Evolutionary conservation across 2,113 vertebrate species (phyloP).

Genomic region (Brachypodius melanocephalos): DNA sequence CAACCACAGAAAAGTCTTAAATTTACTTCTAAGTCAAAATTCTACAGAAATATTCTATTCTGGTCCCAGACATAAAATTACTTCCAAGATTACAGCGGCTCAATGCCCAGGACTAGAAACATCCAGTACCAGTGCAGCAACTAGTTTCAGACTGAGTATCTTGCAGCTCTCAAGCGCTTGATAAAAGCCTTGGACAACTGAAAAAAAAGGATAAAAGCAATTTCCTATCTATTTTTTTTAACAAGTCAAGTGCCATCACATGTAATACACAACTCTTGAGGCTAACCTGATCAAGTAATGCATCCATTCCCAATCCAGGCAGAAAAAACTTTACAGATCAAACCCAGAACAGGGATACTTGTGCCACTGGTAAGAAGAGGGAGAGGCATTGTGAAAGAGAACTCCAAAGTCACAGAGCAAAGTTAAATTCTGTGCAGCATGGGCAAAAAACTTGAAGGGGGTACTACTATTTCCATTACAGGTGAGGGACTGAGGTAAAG

Average conservation of each 20-base stretch:
- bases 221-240: background rate
- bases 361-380: background rate
- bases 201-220: background rate
- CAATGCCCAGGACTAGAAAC: background rate
- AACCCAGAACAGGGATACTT: background rate
- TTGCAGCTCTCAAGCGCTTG: background rate
- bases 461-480: background rate
- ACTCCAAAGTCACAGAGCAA: background rate
- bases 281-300: background rate
- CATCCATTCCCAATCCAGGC: background rate
- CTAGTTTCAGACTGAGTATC: background rate
- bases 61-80: background rate
- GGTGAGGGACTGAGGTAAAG: background rate
- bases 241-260: background rate
- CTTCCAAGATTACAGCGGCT: background rate
- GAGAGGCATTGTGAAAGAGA: background rate
- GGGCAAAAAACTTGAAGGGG: background rate
- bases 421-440: background rate
- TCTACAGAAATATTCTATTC: background rate
- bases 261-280: background rate
- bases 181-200: background rate
- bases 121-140: background rate
- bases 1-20: background rate
- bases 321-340: background rate
- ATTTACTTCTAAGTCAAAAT: background rate